phyloP scores from a whole-genome alignment of 2,113 vertebrate species.

The Petrocephalus zakoni region DNA sequence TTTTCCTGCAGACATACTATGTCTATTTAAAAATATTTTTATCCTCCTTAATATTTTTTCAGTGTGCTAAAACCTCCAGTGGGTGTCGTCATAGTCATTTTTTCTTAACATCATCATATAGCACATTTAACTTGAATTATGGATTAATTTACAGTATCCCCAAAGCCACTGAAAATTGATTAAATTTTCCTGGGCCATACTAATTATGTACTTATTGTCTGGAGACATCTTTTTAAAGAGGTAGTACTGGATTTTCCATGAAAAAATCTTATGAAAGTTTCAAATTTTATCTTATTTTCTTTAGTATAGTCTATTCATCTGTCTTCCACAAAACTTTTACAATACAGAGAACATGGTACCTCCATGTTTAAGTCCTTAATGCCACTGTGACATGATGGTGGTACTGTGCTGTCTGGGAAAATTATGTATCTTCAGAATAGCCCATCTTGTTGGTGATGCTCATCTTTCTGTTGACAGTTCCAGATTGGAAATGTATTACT shows the following conservation, averaged over 20 bases:
- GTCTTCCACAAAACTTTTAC: not conserved
- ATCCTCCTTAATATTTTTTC: not conserved
- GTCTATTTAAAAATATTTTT: not conserved
- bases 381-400: not conserved
- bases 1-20: not conserved
- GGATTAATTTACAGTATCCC: not conserved
- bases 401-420: not conserved
- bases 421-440: not conserved
- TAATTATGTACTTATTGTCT: not conserved
- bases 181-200: not conserved
- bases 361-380: not conserved
- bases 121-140: not conserved
- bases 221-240: not conserved
- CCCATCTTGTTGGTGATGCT: not conserved
- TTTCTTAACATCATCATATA: not conserved
- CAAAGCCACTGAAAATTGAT: not conserved
- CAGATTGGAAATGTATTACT: not conserved
- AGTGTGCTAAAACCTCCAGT: not conserved
- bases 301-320: not conserved
- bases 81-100: slow-evolving; percentile 9
- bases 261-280: not conserved
- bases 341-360: not conserved
- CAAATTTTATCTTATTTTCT: not conserved
- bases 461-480: not conserved
- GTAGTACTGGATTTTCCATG: not conserved